Evolutionary conservation across 2,888 invertebrate species (phyloP), one percentile per base, ranked within the genome.

Genomic region (Euproctis similis): DNA sequence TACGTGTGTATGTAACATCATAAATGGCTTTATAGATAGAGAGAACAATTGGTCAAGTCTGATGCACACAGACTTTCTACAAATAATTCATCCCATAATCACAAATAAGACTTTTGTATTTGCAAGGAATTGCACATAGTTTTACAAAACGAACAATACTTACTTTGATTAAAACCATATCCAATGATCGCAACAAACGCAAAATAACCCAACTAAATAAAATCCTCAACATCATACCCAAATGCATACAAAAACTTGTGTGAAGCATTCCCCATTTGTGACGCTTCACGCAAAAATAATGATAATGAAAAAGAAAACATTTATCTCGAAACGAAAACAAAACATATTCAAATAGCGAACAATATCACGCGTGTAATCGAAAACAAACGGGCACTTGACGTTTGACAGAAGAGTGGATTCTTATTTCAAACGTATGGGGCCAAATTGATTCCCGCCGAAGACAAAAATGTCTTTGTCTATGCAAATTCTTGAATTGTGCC

Each of bases 391-490:
- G 23, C 34, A 36, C 52, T 51, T 26, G 24, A 28, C 38, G 33
- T 33, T 42, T 49, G 45, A 42, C 42, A 44, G 18, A 2, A 21
- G 32, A 44, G 36, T 35, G 35, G 27, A 39, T 34, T 49, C 52
- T 16, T 29, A 42, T 51, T 49, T 47, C 49, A 49, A 47, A 45
- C 26, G 36, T 30, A 24, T 12, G 21, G 24, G 34, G 36, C 34
- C 26, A 41, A 39, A 49, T 46, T 30, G 43, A 31, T 34, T 39
- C 31, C 13, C 28, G 43, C 34, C 26, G 31, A 36, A 34, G 33
- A 31, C 31, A 32, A 23, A 42, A 37, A 35, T 25, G 16, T 34
- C 35, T 29, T 8, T 8, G 23, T 28, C 34, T 27, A 34, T 34
- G 27, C 27, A 30, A 30, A 26, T 30, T 12, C 21, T 10, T 21